phyloP scores from a whole-genome alignment of 2,113 vertebrate genomes.

The Cynoglossus semilaevis region DNA sequence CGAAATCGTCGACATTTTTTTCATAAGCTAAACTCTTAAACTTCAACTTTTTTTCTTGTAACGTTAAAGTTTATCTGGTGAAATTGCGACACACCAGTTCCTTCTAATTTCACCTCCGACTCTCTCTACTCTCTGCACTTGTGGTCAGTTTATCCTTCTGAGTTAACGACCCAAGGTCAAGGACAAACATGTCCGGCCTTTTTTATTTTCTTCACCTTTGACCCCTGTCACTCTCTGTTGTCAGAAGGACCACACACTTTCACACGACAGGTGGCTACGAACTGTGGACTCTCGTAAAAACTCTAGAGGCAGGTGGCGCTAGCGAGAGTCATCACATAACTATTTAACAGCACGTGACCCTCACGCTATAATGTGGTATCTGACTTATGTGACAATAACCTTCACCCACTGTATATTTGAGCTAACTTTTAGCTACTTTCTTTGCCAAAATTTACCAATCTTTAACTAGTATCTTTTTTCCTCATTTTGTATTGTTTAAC shows the following conservation, averaged over 20 bases:
- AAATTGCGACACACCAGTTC: not conserved
- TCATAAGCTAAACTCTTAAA: no score
- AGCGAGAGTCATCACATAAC: conserved; percentile 10
- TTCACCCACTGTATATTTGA: no score
- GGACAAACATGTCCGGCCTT: conserved; percentile 9
- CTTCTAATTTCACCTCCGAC: not conserved
- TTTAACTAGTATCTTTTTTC: no score
- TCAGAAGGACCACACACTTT: conserved; percentile 56
- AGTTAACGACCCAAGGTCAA: conserved; percentile 17
- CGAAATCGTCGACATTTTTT: no score
- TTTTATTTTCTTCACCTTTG: conserved; percentile 35
- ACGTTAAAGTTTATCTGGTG: not conserved
- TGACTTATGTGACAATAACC: not conserved
- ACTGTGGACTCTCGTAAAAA: conserved; percentile 34
- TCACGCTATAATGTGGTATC: no score
- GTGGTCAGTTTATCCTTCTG: conserved; percentile 20
- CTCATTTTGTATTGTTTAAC: no score
- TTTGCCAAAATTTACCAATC: no score
- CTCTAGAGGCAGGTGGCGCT: conserved; percentile 45
- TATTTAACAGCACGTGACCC: conserved; percentile 2
- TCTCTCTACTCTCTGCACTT: not conserved
- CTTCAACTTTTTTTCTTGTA: no score
- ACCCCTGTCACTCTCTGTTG: conserved; percentile 26
- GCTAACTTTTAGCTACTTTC: no score
- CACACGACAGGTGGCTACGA: conserved; percentile 41